Evolutionary conservation across 2,797 vertebrate genomes (phyloP), one percentile per base, ranked within the genome.

Genomic region (Sebastes goodei): DNA sequence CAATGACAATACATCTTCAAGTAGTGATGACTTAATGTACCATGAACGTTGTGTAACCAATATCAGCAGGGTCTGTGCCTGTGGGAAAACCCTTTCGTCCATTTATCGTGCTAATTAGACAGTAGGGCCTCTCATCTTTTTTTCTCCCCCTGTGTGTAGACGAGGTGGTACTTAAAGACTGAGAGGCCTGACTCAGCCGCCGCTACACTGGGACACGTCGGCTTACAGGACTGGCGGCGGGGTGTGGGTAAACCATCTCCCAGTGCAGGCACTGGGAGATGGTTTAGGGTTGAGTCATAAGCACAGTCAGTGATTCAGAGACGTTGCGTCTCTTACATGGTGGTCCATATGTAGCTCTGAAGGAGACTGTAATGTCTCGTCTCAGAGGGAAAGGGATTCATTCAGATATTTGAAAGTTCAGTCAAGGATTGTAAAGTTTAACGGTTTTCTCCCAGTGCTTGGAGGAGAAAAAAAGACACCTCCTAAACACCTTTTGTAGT

Each of bases 201-300:
- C 9, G 32, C 82, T 38, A 2, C 25, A 1, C 70, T 21, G 55
- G 7, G 56, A 76, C 77, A 71, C 25, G n/a, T 46, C 5, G 8
- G 35, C 42, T 62, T 79, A 60, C 23, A 60, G 68, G 69, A 14
- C 6, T 27, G 38, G 59, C n/a, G 23, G 71, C 1, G 42, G 80
- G 78, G 57, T 27, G 74, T 77, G 85, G 79, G 21, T 27, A 78
- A 33, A 33, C 33, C 33, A 33, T 33, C 32, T 33, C 9, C 68
- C 82, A 77, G 21, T 27, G 78, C 73, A 70, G 49, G 61, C 66
- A 11, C 14, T 7, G 11, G 17, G 67, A 68, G 17, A 61, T 69
- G 62, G 55, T 82, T 84, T 74, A 4, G 11, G 67, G 55, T 73
- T 79, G 83, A 86, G 69, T 92, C 89, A 87, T 21, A 7, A 49